Base-by-base conservation (phyloP, 2,113 vertebrate genomes). In the Prionailurus viverrinus region DNA sequence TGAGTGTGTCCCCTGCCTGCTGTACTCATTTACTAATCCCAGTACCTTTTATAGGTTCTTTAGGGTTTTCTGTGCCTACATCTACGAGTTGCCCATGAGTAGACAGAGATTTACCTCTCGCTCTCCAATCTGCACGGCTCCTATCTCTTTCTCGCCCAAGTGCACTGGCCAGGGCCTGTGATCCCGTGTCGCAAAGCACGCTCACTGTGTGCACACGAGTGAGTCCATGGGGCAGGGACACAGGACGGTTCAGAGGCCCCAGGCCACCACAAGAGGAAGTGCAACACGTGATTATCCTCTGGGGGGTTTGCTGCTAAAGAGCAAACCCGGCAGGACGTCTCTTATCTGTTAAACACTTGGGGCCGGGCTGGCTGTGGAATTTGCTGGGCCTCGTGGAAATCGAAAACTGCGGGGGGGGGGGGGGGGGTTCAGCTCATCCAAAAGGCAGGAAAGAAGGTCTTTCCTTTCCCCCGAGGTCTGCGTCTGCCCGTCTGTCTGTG, bases 171-270 rank as follows among this genome's bases (percentile, higher is more conserved):
- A 3, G 27, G 48, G 45, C 66, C 29, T 27, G 16, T n/a, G 79
- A 36, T 11, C 3, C 41, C 19, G 36, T 25, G 25, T 36, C 36
- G 4, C 84, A 51, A 27, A 21, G 1, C 15, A 21, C 1, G 4
- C 45, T 27, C 0, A 0, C 41, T 55, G 41, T 12, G 13, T 27
- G 36, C 27, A 16, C 4, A 0, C 10, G 33, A 0, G 13, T 12
- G 73, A 21, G 8, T n/a, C 55, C 1, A 23, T 3, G 0, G 15
- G 2, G 31, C 0, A 11, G 31, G 19, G 58, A 31, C 83, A 16
- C 6, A 41, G 29, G 73, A 48, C 0, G 7, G 81, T 16, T 41
- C 36, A 5, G 73, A 23, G 13, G n/a, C 36, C 45, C 48, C 55
- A 15, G 69, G 31, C 58, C 71, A 9, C 39, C 89, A 33, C 29